A percentile compares a stretch with the other conserved stretches of the same genome.
Conservation (phyloP, 2,888 invertebrate genomes). For the Drosophila quinaria region DNA sequence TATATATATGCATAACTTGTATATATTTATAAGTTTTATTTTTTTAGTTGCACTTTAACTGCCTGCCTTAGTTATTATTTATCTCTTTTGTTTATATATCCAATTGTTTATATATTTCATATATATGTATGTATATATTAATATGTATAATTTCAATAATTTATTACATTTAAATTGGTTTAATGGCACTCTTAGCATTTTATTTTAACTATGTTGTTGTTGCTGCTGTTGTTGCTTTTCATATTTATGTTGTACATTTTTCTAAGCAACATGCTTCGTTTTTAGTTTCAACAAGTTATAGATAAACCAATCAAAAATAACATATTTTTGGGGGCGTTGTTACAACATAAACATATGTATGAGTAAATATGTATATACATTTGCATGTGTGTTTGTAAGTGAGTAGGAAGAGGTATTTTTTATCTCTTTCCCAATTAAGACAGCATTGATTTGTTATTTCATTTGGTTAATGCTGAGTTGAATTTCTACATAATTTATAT, state of each 20-base stretch:
- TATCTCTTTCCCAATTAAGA: slow-evolving; percentile 7
- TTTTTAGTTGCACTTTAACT: slow-evolving; percentile 59
- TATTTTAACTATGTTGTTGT: slow-evolving; percentile 37
- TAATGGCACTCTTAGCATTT: slow-evolving; percentile 78
- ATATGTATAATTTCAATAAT: slow-evolving; percentile 76
- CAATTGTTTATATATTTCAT: slow-evolving; percentile 29
- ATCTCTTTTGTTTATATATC: slow-evolving; percentile 27
- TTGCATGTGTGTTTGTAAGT: slow-evolving; percentile 19
- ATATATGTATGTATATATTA: slow-evolving; percentile 52
- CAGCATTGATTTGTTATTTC: slow-evolving; percentile 57
- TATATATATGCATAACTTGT: slow-evolving; percentile 30
- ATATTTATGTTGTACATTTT: slow-evolving; percentile 26
- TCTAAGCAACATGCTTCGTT: background rate
- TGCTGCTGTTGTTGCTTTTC: slow-evolving; percentile 27
- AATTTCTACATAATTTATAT: slow-evolving; percentile 24
- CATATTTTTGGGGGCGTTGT: background rate
- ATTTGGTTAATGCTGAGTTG: slow-evolving; percentile 47
- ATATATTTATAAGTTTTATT: slow-evolving; percentile 35
- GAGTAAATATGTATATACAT: slow-evolving; percentile 17
- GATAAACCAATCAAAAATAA: slow-evolving; percentile 5
- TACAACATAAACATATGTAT: slow-evolving; percentile 17
- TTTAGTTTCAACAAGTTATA: slow-evolving; percentile 1
- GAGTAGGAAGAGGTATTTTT: slow-evolving; percentile 9
- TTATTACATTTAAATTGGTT: slow-evolving; percentile 74
- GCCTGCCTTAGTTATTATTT: slow-evolving; percentile 47